Conservation (phyloP, 2,113 vertebrate species). For the Lophura nycthemera region DNA sequence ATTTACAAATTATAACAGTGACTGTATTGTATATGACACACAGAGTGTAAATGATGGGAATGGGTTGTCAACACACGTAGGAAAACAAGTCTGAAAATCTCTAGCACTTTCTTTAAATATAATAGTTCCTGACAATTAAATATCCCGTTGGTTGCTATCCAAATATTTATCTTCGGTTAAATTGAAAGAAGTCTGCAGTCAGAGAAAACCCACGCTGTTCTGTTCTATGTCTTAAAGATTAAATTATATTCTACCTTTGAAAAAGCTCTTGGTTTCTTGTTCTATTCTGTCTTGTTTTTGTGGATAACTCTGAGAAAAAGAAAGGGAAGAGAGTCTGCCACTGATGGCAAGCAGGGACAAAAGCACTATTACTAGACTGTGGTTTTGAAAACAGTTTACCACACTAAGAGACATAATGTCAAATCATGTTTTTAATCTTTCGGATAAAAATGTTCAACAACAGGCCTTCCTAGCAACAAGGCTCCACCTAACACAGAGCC, state of each 20-base stretch:
- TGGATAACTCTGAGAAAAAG: not conserved
- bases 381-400: slow-evolving; percentile 42
- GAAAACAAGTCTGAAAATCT: slow-evolving; percentile 40
- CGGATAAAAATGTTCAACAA: slow-evolving; percentile 13
- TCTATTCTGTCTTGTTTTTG: slow-evolving; percentile 35
- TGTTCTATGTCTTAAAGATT: not conserved
- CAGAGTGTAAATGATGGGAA: slow-evolving; percentile 30
- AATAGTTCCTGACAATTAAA: slow-evolving; percentile 52
- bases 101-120: slow-evolving; percentile 25
- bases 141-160: slow-evolving; percentile 13
- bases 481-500: not conserved
- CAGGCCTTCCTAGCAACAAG: slow-evolving; percentile 31
- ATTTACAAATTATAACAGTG: slow-evolving; percentile 50
- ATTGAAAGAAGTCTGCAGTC: slow-evolving; percentile 27
- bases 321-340: not conserved
- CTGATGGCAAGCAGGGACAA: not conserved
- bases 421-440: slow-evolving; percentile 43
- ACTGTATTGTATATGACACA: slow-evolving; percentile 32
- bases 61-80: slow-evolving; percentile 37
- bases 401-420: slow-evolving; percentile 30
- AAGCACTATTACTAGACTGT: slow-evolving; percentile 7
- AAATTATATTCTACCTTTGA: slow-evolving; percentile 26
- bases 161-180: slow-evolving; percentile 57
- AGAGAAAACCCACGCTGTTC: slow-evolving; percentile 2
- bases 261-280: not conserved